Base-by-base conservation (phyloP, 2,797 vertebrate species). In the Buphagus erythrorhynchus region DNA sequence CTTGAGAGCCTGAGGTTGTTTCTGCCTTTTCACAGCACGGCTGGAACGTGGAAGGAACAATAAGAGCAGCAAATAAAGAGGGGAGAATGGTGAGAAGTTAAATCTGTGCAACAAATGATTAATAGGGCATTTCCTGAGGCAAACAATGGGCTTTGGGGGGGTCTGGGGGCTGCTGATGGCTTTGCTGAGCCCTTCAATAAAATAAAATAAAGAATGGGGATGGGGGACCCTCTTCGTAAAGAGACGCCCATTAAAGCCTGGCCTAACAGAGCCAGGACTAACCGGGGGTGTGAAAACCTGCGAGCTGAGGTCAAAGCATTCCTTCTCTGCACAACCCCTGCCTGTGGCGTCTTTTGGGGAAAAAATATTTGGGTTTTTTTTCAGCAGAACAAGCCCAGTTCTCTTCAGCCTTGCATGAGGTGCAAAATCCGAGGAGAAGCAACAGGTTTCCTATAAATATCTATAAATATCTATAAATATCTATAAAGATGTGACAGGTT, bases 1-100 rank as follows among this genome's bases (percentile, higher is more conserved):
- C 95, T 84, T 93, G 90, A 95, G 92, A 90, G 95, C 73, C 77
- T 66, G 92, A 24, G 87, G 46, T 80, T 88, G 91, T 93, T 96
- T 86, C 90, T 94, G 91, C 91, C 63, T 91, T 93, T 96, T 95
- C 85, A 92, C 51, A 33, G 83, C 21, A 49, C 20, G 75, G 31
- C 95, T 85, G 95, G 76, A 89, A 89, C 19, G n/a, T 51, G 54
- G 75, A 94, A 89, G 78, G 91, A 85, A 97, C 92, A 94, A 92
- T 63, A 79, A n/a, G 17, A 43, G 15, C 40, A 55, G 86, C 66
- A 79, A 90, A 88, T 51, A 82, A 75, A 86, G 58, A 48, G 46
- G 42, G 62, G 66, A 88, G 94, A 94, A 75, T 35, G 57, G 95
- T 55, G 88, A 97, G 95, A 81, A 94, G 90, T 88, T 33, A 75